Conservation (phyloP, 1,140 invertebrate species). For the Drosophila melanogaster region DNA sequence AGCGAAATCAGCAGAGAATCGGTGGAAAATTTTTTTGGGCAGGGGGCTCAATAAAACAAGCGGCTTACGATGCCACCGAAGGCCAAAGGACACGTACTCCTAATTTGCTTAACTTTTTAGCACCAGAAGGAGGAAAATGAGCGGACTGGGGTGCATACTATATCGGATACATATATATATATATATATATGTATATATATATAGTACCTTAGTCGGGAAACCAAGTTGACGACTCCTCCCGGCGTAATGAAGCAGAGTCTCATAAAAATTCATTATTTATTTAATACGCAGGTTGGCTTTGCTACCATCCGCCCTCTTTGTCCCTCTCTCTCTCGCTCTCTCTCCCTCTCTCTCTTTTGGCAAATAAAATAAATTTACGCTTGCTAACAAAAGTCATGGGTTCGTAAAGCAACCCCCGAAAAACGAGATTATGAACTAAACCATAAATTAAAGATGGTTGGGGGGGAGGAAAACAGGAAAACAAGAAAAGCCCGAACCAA, state of each 20-base stretch:
- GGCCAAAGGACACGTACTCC: constrained; percentile 61
- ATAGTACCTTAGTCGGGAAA: background rate
- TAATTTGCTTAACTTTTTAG: constrained; percentile 83
- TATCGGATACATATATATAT: constrained; percentile 8
- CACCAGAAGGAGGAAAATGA: constrained; percentile 44
- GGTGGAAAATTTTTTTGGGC: constrained; percentile 1
- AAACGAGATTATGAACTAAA: constrained; percentile 46
- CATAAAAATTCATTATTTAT: constrained; percentile 83
- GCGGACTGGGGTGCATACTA: constrained; percentile 27
- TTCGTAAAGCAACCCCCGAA: constrained; percentile 13
- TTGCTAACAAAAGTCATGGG: constrained; percentile 71
- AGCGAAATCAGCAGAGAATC: constrained; percentile 18
- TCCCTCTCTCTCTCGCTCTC: background rate
- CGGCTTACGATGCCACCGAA: constrained; percentile 66
- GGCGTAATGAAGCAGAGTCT: constrained; percentile 78
- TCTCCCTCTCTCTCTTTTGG: constrained; percentile 2
- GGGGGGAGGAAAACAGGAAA: background rate
- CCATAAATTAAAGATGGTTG: constrained; percentile 39
- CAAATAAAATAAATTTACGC: constrained; percentile 82
- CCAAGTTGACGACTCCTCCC: constrained; percentile 26
- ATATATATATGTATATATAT: background rate
- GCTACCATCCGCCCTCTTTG: background rate
- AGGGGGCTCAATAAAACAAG: constrained; percentile 70
- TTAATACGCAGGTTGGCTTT: constrained; percentile 72
- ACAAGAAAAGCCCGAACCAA: background rate